A percentile compares a stretch with the other conserved stretches of the same genome.
phyloP scores from a whole-genome alignment of 2,797 vertebrate genomes.

The Danio choprae region DNA sequence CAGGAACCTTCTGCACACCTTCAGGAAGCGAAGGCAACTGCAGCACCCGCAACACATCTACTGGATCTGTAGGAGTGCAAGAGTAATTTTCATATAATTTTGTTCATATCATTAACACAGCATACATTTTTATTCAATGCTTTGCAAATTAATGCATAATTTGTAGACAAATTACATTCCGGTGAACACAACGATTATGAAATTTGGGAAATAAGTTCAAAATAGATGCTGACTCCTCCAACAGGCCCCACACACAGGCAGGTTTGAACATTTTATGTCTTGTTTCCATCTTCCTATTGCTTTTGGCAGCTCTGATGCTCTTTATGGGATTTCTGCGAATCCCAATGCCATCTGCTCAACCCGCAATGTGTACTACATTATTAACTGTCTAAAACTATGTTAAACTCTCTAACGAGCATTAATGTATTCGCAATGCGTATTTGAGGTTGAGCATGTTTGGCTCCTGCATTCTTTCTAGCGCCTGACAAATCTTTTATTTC shows the following conservation, averaged over 20 bases:
- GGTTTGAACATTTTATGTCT: neutral
- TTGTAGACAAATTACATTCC: neutral
- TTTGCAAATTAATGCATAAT: neutral
- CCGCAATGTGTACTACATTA: conserved; percentile 19
- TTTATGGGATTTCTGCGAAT: conserved; percentile 12
- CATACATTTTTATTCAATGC: neutral
- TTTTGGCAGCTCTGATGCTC: conserved; percentile 20
- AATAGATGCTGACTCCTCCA: conserved; percentile 6
- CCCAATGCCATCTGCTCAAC: conserved; percentile 28
- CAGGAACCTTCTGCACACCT: conserved; percentile 84
- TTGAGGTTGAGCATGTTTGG: conserved; percentile 25
- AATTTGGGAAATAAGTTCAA: neutral
- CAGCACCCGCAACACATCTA: conserved; percentile 85
- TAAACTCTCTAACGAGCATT: conserved; percentile 32
- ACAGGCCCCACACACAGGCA: conserved; percentile 22
- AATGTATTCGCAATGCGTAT: neutral
- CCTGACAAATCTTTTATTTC: conserved; percentile 28
- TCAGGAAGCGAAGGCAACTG: conserved; percentile 88
- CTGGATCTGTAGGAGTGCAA: conserved; percentile 70
- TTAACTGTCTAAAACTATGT: conserved; percentile 26
- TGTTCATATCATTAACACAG: neutral
- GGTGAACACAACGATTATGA: neutral
- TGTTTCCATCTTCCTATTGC: conserved; percentile 26
- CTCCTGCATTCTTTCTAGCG: neutral
- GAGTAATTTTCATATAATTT: neutral